phyloP scores from a whole-genome alignment of 2,888 invertebrate genomes.

The Acronicta aceris region DNA sequence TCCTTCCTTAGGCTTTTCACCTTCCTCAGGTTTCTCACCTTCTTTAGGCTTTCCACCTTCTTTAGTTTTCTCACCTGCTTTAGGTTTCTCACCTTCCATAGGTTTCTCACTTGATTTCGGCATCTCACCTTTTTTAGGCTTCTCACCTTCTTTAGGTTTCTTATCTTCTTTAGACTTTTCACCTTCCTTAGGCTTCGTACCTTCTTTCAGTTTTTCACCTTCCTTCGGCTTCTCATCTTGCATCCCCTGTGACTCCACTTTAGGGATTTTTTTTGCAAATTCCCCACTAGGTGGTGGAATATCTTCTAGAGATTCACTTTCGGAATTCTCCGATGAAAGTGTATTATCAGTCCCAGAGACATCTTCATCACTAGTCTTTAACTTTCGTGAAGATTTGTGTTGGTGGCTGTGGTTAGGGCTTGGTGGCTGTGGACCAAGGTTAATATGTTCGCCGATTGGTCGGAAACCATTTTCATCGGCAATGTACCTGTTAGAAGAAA shows the following conservation, averaged over 20 bases:
- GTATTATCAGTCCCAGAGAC: constrained; percentile 51
- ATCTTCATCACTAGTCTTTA: constrained; percentile 55
- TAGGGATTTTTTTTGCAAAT: constrained; percentile 31
- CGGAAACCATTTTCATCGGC: constrained; percentile 93
- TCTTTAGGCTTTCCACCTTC: neutral
- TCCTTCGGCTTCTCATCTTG: constrained; percentile 9
- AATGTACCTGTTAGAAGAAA: constrained; percentile 85
- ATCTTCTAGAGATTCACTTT: constrained; percentile 27
- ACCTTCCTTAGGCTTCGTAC: neutral
- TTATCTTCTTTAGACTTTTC: neutral
- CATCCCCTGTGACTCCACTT: neutral
- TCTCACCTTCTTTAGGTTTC: neutral
- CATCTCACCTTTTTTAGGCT: neutral
- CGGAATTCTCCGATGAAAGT: constrained; percentile 43
- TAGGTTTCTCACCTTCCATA: neutral
- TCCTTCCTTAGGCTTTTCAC: neutral
- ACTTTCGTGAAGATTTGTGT: constrained; percentile 67
- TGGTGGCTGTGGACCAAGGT: constrained; percentile 70
- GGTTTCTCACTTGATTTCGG: neutral
- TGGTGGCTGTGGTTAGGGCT: constrained; percentile 39
- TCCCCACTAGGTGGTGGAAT: constrained; percentile 27
- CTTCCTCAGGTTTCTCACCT: neutral
- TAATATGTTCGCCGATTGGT: constrained; percentile 91
- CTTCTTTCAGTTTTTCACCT: neutral
- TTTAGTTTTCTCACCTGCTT: neutral